Evolutionary conservation across 2,888 invertebrate genomes (phyloP).

Genomic region (Callyntrura sp.): DNA sequence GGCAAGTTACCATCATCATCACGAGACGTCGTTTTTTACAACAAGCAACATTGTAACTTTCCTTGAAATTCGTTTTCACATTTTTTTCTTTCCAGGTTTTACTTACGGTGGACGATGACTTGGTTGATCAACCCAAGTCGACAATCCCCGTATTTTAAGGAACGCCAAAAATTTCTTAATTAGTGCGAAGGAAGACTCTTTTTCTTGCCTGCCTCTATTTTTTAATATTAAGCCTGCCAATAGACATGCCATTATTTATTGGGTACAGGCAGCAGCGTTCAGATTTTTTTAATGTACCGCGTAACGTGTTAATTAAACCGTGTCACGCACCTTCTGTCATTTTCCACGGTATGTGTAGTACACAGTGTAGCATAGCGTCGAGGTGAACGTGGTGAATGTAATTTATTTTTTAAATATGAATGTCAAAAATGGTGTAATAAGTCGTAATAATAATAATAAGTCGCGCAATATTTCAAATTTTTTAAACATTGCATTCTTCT

Average conservation of each 20-base stretch:
- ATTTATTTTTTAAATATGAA: background rate
- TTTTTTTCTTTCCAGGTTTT: slow-evolving; percentile 86
- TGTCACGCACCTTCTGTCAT: background rate
- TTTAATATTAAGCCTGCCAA: background rate
- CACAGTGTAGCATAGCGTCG: too few species aligned
- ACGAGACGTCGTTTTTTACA: background rate
- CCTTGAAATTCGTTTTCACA: background rate
- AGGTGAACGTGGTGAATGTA: background rate
- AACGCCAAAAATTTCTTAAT: slow-evolving; percentile 46
- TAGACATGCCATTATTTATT: background rate
- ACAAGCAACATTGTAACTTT: background rate
- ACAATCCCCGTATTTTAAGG: slow-evolving; percentile 92
- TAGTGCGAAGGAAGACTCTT: too few species aligned
- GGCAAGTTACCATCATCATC: too few species aligned
- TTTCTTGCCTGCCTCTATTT: background rate
- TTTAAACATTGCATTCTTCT: background rate
- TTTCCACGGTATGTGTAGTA: too few species aligned
- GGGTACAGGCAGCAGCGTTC: too few species aligned
- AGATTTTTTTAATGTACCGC: too few species aligned
- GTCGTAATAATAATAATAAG: too few species aligned
- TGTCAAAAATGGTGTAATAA: background rate
- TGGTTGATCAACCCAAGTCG: slow-evolving; percentile 88
- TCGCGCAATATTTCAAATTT: background rate
- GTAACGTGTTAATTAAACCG: slow-evolving; percentile 15
- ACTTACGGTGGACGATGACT: slow-evolving; percentile 92